A percentile compares a stretch with the other conserved stretches of the same genome.
Evolutionary conservation across 2,888 invertebrate species (phyloP).

Genomic region (Cinara cedri): DNA sequence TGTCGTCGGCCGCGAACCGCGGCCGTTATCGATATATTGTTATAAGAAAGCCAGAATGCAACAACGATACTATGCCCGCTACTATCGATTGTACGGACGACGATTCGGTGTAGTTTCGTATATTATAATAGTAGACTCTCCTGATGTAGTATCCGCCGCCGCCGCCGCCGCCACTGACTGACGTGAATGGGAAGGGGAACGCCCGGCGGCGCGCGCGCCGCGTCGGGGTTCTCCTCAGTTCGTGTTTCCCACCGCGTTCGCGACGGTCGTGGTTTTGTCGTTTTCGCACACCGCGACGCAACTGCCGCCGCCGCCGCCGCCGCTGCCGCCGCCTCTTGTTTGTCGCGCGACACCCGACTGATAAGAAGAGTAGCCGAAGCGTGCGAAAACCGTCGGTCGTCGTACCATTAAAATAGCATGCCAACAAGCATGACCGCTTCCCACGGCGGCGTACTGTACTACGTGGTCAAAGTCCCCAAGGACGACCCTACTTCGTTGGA

Average conservation of each 20-base stretch:
- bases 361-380: background rate
- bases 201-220: constrained; percentile 7
- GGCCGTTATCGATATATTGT: constrained; percentile 32
- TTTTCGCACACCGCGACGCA: background rate
- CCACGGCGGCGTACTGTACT: constrained; percentile 74
- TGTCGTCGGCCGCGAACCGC: background rate
- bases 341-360: background rate
- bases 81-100: constrained; percentile 48
- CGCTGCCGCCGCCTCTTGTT: background rate
- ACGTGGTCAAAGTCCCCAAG: constrained; percentile 72
- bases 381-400: too few species aligned
- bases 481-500: constrained; percentile 59
- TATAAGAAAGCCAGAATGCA: too few species aligned
- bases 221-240: constrained; percentile 11
- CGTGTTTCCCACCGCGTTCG: background rate
- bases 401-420: constrained; percentile 30
- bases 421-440: constrained; percentile 60
- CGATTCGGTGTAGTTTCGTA: too few species aligned
- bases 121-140: background rate
- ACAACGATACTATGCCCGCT: constrained; percentile 5
- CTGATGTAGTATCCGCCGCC: too few species aligned
- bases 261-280: constrained; percentile 10
- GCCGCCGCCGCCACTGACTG: background rate
- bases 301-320: background rate
- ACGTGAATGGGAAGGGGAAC: constrained; percentile 5